Evolutionary conservation across 2,888 invertebrate genomes (phyloP), one percentile per base, ranked within the genome.

Genomic region (Cremastinae sp.): DNA sequence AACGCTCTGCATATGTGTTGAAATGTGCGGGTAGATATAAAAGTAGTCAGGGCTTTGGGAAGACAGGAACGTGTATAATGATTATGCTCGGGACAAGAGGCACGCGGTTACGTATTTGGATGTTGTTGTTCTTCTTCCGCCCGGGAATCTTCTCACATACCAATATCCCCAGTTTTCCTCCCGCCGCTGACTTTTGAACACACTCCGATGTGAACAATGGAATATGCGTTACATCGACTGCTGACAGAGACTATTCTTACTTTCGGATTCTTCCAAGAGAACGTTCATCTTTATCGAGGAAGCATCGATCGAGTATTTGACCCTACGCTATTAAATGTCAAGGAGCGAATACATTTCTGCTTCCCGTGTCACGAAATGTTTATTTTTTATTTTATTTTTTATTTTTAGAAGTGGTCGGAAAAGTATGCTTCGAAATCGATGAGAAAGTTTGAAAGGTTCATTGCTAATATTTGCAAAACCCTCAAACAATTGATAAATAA

Each of bases 71-170:
- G 83, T 84, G 83, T n/a, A n/a, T n/a, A n/a, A 86, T 85, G 82
- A 85, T 85, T 84, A 84, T 81, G 82, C 80, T 79, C 80, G 82
- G 77, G 53, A 43, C 54, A 71, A 69, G 69, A 47, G 61, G 36
- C 49, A 38, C 51, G n/a, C n/a, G 62, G 84, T 87, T 87, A 87
- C 85, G 86, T 85, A 80, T 84, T 87, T 86, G 86, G 87, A 85
- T 84, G 86, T 83, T n/a, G n/a, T n/a, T n/a, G n/a, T n/a, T n/a
- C n/a, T n/a, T 87, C 83, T 87, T 86, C 86, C 86, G 86, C 78
- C 83, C 80, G 81, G 68, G 77, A 84, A 81, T 82, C 80, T 83
- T 85, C 84, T 84, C 86, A 83, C 84, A 82, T 83, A 83, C 84
- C 82, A 82, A 83, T 81, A 78, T 78, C 81, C 79, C 74, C 82